Conservation (phyloP, 2,113 vertebrate genomes). For the Lepidothrix coronata region DNA sequence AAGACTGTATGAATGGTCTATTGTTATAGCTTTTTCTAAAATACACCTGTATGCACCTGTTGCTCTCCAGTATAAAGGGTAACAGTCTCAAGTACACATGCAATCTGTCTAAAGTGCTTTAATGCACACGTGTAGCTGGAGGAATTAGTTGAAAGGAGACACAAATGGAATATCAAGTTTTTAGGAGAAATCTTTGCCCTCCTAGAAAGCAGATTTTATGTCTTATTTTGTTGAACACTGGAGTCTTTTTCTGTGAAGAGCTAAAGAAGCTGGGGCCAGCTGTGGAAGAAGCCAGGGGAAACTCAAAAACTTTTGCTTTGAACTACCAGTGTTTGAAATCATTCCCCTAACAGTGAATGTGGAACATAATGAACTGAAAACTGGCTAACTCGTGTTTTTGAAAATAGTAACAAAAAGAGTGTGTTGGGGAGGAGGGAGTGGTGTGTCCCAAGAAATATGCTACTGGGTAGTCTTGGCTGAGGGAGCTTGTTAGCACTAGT, state of each 20-base stretch:
- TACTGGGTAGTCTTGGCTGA: neutral
- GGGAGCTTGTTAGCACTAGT: neutral
- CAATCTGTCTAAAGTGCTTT: neutral
- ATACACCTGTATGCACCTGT: neutral
- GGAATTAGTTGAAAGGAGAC: neutral
- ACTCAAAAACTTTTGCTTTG: neutral
- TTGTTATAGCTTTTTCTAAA: neutral
- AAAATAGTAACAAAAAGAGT: neutral
- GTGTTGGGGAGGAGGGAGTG: neutral
- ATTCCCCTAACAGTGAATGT: neutral
- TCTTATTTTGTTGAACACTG: neutral
- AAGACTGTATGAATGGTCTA: neutral
- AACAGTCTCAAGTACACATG: accelerated
- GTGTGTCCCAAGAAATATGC: neutral
- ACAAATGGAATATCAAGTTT: neutral
- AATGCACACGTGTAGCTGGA: neutral
- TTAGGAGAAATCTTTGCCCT: neutral
- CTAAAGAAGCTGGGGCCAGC: neutral
- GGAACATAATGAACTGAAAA: neutral
- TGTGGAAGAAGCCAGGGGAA: neutral
- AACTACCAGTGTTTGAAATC: neutral
- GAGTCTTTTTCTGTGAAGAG: neutral
- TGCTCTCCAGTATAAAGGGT: neutral
- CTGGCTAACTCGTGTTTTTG: neutral
- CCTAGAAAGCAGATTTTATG: neutral